Evolutionary conservation across 2,888 invertebrate species (phyloP), one percentile per base, ranked within the genome.

Genomic region (Dynastes maya): DNA sequence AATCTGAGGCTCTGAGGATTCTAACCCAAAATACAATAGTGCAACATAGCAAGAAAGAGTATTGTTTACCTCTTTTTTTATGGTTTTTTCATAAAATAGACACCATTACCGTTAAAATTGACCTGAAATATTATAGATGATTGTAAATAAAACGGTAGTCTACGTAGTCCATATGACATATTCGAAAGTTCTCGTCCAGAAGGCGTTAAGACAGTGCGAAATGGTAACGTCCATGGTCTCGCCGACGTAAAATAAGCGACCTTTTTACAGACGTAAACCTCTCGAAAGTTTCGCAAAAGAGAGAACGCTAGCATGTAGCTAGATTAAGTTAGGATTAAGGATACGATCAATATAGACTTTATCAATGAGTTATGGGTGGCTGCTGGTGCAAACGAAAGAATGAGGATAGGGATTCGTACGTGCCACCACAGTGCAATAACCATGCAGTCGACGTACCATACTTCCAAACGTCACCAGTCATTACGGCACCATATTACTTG

Each of bases 381-480:
- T 95, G 95, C 89, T 92, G 94, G 88, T 94, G 95, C 87, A 95
- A 94, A 88, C 91, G 93, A 85, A 92, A 91, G 86, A 88, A 89
- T 82, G 91, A 91, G 83, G 91, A 91, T 82, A 88, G 87, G 81
- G 90, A 90, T 65, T 86, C 87, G 68, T 91, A 91, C 79, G 86
- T 86, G 79, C 88, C 89, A 32, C 86, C 88, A 40, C 82, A 85
- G 77, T 51, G 58, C 51, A 76, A 80, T 63, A 76, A 76, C 71
- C 76, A 78, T 80, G 74, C 76, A 22, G 51, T 64, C 77, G 76
- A 80, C 51, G 80, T 76, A 40, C 63, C 77, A 45, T 65, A 86
- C 79, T 83, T 86, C 78, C 83, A 86, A 79, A 85, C 88, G 78
- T 85, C 87, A 76, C 84, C 87, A 61, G 86, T 86, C 80, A 83